A percentile compares a stretch with the other conserved stretches of the same genome.
phyloP scores from a whole-genome alignment of 1,140 invertebrate species.

The Pectinophora gossypiella region DNA sequence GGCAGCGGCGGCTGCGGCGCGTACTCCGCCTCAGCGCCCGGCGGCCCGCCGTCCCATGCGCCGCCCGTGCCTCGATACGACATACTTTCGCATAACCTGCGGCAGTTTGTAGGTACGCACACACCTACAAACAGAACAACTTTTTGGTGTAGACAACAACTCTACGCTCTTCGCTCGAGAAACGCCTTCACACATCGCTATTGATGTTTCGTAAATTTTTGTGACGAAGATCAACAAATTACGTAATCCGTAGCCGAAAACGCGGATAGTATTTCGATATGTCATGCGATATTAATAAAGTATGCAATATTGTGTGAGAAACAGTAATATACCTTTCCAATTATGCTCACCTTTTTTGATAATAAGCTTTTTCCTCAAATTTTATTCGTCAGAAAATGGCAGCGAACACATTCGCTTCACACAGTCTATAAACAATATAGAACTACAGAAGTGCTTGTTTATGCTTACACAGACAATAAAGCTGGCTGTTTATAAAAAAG shows the following conservation, averaged over 20 bases:
- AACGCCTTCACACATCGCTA: slow-evolving; percentile 41
- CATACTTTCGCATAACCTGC: slow-evolving; percentile 74
- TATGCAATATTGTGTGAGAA: slow-evolving; percentile 24
- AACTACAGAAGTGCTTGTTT: not conserved
- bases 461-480: not conserved
- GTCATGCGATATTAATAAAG: slow-evolving; percentile 43
- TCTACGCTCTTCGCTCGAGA: slow-evolving; percentile 51
- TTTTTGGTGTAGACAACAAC: slow-evolving; percentile 75
- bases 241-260: slow-evolving; percentile 59
- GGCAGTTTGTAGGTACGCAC: slow-evolving; percentile 74
- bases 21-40: slow-evolving; percentile 62
- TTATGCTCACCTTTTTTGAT: slow-evolving; percentile 62
- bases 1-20: slow-evolving; percentile 12
- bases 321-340: slow-evolving; percentile 35
- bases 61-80: slow-evolving; percentile 59
- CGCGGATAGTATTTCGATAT: slow-evolving; percentile 29
- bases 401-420: slow-evolving; percentile 59
- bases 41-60: slow-evolving; percentile 70
- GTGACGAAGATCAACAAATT: slow-evolving; percentile 66
- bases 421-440: slow-evolving; percentile 37
- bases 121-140: slow-evolving; percentile 77
- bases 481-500: not conserved
- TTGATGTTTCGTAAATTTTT: slow-evolving; percentile 52
- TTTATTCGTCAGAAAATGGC: slow-evolving; percentile 61
- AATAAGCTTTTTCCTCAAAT: slow-evolving; percentile 34